Conservation (phyloP, 2,888 invertebrate species). For the Ormyrus nitidulus region DNA sequence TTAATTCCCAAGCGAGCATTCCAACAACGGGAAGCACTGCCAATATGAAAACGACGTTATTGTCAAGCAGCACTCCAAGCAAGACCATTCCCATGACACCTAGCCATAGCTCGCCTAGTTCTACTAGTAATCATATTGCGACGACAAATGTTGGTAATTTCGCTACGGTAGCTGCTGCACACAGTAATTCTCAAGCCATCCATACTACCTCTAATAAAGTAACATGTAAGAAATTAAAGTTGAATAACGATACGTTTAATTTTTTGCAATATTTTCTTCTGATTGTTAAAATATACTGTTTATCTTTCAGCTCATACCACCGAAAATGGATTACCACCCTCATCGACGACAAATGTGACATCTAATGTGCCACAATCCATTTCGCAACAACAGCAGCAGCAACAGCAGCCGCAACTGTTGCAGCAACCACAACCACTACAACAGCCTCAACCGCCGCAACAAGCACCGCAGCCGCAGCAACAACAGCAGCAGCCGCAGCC, state of each 20-base stretch:
- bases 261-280: not conserved
- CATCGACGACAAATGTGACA: slow-evolving; percentile 68
- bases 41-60: slow-evolving; percentile 77
- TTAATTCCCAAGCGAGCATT: slow-evolving; percentile 79
- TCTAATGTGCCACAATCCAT: slow-evolving; percentile 72
- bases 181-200: slow-evolving; percentile 73
- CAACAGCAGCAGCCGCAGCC: slow-evolving; percentile 72
- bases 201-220: slow-evolving; percentile 75
- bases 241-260: not conserved
- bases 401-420: slow-evolving; percentile 38
- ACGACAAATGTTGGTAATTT: slow-evolving; percentile 78
- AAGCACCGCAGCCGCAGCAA: slow-evolving; percentile 71
- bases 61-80: slow-evolving; percentile 74
- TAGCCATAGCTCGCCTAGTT: slow-evolving; percentile 75
- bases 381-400: slow-evolving; percentile 60
- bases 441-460: slow-evolving; percentile 64
- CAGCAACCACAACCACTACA: slow-evolving; percentile 72
- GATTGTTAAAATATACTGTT: not conserved
- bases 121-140: slow-evolving; percentile 73
- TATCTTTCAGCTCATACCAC: slow-evolving; percentile 71
- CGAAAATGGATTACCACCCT: slow-evolving; percentile 74
- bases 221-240: slow-evolving; percentile 66
- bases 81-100: slow-evolving; percentile 80
- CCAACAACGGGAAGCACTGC: slow-evolving; percentile 77
- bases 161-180: slow-evolving; percentile 81